Evolutionary conservation across 2,797 vertebrate species (phyloP), one percentile per base, ranked within the genome.

Genomic region (Lerista edwardsae): DNA sequence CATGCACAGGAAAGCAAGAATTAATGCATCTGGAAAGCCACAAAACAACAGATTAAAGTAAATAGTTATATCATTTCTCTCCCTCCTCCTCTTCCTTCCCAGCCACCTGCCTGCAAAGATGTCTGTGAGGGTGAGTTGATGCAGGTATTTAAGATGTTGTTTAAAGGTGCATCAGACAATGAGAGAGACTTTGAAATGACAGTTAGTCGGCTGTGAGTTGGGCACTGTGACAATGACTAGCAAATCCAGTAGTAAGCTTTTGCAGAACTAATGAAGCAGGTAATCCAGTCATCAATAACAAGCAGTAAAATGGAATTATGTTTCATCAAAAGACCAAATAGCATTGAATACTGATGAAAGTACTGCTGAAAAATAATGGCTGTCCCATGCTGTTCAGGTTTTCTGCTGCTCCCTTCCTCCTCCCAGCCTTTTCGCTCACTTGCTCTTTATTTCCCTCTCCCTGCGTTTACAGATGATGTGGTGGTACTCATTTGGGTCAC

Each of bases 231-330:
- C 51, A 51, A 36, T 25, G n/a, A 36, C 0, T 0, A 12, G 0
- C 29, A 44, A 57, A 88, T 51, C 73, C 81, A 41, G 7, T 1
- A 0, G 82, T 84, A 64, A 34, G 72, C 69, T 80, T 67, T 82
- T 6, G 69, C 3, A 0, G 79, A 0, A 1, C 61, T 85, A 19
- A 74, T 29, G 74, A 90, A 88, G 83, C 78, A 61, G 87, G 87
- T 87, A 85, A 93, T 90, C 88, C 81, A 36, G 77, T 79, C 79
- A n/a, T 84, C 84, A 69, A 84, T 74, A 80, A 36, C 27, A 15
- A 1, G 31, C 86, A 81, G 73, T 62, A 69, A 78, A 83, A 87
- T 9, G 62, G 89, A 76, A 84, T 92, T 92, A 73, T 59, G 83
- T 36, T 82, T 87, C 79, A 0, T 82, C 84, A 80, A 71, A 87